Evolutionary conservation across 1,140 invertebrate genomes (phyloP).

Genomic region (Drosophila sturtevanti): DNA sequence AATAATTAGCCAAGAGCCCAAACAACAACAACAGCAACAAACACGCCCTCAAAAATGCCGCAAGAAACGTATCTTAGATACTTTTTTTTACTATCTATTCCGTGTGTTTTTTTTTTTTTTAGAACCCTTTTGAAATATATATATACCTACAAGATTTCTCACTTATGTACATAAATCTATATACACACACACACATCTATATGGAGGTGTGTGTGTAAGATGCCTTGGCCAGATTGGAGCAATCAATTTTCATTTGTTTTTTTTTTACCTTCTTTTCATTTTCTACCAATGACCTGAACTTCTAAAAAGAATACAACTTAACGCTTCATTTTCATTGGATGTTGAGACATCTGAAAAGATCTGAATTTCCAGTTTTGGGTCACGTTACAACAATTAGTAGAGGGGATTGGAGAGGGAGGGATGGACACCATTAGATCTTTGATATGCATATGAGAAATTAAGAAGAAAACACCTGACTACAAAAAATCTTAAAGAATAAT

Average conservation of each 20-base stretch:
- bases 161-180: conserved; percentile 49
- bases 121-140: conserved; percentile 30
- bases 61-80: conserved; percentile 55
- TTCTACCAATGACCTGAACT: conserved; percentile 64
- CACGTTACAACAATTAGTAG: conserved; percentile 8
- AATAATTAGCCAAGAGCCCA: conserved; percentile 64
- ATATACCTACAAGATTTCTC: conserved; percentile 71
- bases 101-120: neutral
- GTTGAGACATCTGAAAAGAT: conserved; percentile 14
- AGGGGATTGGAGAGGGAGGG: neutral
- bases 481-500: conserved; percentile 35
- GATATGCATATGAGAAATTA: conserved; percentile 11
- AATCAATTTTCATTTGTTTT: conserved; percentile 59
- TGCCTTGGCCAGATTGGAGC: conserved; percentile 67
- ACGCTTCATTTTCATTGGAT: conserved; percentile 63
- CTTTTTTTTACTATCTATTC: neutral
- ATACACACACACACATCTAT: neutral
- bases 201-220: conserved; percentile 45
- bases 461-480: conserved; percentile 11
- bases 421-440: too few relatives aligned
- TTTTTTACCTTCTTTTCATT: conserved; percentile 26
- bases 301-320: conserved; percentile 50
- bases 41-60: conserved; percentile 67
- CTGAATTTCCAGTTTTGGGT: conserved; percentile 2
- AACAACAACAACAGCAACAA: conserved; percentile 20